Conservation (phyloP, 2,113 vertebrate species). For the Tamias sibiricus region DNA sequence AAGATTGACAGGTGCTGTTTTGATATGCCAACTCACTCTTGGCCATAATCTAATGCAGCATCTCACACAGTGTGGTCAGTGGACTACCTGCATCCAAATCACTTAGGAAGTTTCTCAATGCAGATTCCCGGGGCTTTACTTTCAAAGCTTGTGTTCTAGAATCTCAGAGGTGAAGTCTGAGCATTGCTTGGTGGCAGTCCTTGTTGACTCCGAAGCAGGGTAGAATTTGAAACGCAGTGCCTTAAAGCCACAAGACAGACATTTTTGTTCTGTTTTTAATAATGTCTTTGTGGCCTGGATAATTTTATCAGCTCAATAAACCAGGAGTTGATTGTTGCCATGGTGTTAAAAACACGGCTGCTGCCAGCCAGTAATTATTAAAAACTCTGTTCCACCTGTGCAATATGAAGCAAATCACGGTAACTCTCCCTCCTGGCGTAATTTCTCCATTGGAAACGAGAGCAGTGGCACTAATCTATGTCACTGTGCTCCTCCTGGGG, state of each 20-base stretch:
- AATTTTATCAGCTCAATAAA: slow-evolving; percentile 69
- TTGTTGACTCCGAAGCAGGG: not conserved
- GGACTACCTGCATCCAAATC: not conserved
- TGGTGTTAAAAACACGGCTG: slow-evolving; percentile 60
- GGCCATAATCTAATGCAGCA: not conserved
- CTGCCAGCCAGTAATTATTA: slow-evolving; percentile 70
- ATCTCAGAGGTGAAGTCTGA: not conserved
- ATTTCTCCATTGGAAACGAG: not conserved
- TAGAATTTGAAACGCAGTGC: not conserved
- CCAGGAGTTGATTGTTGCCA: slow-evolving; percentile 71
- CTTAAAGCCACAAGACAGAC: not conserved
- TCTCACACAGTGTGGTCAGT: not conserved
- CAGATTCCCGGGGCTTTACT: not conserved
- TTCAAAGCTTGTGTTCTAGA: not conserved
- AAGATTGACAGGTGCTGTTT: not conserved
- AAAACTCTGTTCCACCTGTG: slow-evolving; percentile 61
- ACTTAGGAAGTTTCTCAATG: not conserved
- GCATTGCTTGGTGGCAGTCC: not conserved
- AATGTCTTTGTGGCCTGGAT: slow-evolving; percentile 62
- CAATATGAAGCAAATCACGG: not conserved
- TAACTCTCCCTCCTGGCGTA: slow-evolving; percentile 10
- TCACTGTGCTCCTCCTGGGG: not conserved
- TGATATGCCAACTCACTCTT: not conserved
- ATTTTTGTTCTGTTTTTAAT: slow-evolving; percentile 58
- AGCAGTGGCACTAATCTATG: not conserved